Evolutionary conservation across 64 coral and sea anemone species (phyloP).

Genomic region (Dendronephthya gigantea): DNA sequence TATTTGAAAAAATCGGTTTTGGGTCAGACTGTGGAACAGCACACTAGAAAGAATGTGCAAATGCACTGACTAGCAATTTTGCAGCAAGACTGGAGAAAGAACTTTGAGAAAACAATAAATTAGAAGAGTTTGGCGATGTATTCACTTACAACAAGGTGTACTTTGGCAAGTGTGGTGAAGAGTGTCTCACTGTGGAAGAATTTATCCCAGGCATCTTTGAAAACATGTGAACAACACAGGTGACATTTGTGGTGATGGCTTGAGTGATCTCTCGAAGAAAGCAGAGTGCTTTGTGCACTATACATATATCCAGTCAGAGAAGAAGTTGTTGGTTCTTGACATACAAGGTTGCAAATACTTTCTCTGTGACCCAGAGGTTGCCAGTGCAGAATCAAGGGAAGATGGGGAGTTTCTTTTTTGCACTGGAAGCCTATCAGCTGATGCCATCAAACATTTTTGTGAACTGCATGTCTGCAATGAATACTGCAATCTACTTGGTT

Average conservation of each 20-base stretch:
- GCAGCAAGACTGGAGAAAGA: neutral
- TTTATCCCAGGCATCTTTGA: slow-evolving; percentile 43
- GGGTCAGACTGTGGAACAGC: slow-evolving; percentile 6
- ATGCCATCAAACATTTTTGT: slow-evolving; percentile 40
- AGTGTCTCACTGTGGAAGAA: slow-evolving; percentile 32
- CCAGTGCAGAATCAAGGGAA: too few relatives aligned
- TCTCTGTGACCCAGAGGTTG: slow-evolving; percentile 28
- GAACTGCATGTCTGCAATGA: too few relatives aligned
- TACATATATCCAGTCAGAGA: too few relatives aligned
- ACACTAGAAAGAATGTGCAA: slow-evolving; percentile 22
- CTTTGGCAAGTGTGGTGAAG: neutral
- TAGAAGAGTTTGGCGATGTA: slow-evolving; percentile 22
- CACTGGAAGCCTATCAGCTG: slow-evolving; percentile 19
- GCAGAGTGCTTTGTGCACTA: too few relatives aligned
- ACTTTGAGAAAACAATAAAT: neutral
- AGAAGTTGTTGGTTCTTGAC: slow-evolving; percentile 34
- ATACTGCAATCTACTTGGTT: too few relatives aligned
- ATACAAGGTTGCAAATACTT: slow-evolving; percentile 39
- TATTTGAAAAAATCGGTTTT: neutral
- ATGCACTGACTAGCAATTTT: slow-evolving; percentile 22
- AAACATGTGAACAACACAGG: slow-evolving; percentile 44
- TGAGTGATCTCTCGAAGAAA: too few relatives aligned
- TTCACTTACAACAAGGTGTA: slow-evolving; percentile 13
- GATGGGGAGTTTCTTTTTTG: slow-evolving; percentile 35
- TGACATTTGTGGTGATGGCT: neutral